These are phyloP conservation scores for Nephrotoma guestfalica DNA, from an alignment of 2,888 invertebrate genomes.

Conservation along the genomic window DNA sequence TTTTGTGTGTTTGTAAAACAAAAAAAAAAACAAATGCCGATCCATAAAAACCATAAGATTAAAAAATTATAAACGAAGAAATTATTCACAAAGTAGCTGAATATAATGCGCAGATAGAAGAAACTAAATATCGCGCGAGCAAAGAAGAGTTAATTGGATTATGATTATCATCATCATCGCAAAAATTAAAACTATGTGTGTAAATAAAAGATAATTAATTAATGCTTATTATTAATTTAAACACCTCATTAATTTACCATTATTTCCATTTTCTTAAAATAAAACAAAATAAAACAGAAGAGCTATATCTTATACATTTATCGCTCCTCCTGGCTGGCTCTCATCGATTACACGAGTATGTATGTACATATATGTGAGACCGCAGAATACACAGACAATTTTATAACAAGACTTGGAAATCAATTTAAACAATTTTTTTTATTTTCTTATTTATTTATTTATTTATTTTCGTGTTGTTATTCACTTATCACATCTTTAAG, in stretches of 20 bases:
- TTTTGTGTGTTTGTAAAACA: background rate
- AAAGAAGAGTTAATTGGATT: background rate
- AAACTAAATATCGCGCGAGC: background rate
- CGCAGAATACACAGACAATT: background rate
- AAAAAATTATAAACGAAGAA: background rate
- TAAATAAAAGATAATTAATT: background rate
- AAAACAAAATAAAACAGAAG: background rate
- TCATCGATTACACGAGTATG: background rate
- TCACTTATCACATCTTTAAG: background rate
- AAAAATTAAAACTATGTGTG: background rate
- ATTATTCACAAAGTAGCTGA: background rate
- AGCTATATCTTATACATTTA: background rate
- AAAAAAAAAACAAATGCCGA: background rate
- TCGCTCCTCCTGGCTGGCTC: background rate
- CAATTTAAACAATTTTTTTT: background rate
- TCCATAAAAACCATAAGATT: background rate
- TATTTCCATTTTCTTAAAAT: background rate
- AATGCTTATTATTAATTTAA: background rate
- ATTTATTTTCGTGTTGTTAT: background rate
- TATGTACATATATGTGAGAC: background rate
- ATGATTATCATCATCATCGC: background rate
- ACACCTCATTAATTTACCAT: background rate
- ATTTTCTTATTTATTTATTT: background rate
- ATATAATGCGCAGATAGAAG: background rate
- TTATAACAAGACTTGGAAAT: background rate